Conservation (phyloP, 2,797 vertebrate genomes). For the Ficedula albicollis region DNA sequence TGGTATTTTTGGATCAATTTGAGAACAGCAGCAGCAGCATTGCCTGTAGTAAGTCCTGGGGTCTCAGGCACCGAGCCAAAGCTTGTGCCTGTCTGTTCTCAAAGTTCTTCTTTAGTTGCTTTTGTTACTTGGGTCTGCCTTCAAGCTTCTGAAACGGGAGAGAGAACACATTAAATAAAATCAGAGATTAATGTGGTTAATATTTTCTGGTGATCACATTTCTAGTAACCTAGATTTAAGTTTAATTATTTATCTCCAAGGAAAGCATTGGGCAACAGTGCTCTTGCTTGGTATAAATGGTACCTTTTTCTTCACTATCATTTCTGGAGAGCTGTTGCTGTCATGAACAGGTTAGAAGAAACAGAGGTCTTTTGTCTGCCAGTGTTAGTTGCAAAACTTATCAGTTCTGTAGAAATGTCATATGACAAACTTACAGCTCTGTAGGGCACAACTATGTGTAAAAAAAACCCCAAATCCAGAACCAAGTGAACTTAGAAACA, state of each 20-base stretch:
- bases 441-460: neutral
- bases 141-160: neutral
- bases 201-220: constrained; percentile 64
- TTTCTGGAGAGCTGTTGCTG: neutral
- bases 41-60: neutral
- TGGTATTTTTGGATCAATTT: neutral
- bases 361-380: neutral
- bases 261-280: neutral
- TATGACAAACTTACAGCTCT: neutral
- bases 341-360: neutral
- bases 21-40: neutral
- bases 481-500: neutral
- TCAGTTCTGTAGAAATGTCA: neutral
- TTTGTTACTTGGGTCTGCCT: neutral
- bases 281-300: neutral
- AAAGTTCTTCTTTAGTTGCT: neutral
- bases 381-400: neutral
- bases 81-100: neutral
- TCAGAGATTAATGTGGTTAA: constrained; percentile 64
- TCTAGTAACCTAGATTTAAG: constrained; percentile 65
- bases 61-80: neutral
- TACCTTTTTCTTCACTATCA: neutral
- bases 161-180: constrained; percentile 19
- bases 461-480: neutral
- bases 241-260: constrained; percentile 72